Conservation (phyloP, 2,797 vertebrate species). For the Fringilla coelebs region DNA sequence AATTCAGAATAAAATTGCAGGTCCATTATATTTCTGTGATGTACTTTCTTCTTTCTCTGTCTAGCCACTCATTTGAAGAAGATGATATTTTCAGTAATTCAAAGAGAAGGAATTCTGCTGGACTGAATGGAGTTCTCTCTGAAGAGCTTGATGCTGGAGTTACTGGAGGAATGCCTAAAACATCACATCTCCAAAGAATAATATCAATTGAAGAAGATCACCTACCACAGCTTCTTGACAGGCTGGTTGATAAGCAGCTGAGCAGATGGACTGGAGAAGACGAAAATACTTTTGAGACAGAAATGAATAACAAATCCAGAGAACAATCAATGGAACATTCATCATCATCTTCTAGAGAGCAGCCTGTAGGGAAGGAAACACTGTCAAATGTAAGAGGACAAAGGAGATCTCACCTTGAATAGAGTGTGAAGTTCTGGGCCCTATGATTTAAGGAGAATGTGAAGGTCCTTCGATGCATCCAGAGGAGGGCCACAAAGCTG, state of each 20-base stretch:
- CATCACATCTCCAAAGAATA: constrained; percentile 82
- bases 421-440: not conserved
- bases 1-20: not conserved
- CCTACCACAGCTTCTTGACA: constrained; percentile 84
- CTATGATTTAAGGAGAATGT: not conserved
- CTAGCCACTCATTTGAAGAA: constrained; percentile 75
- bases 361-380: constrained; percentile 88
- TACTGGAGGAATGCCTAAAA: constrained; percentile 44
- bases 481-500: not conserved
- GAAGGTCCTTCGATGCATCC: not conserved
- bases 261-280: constrained; percentile 73
- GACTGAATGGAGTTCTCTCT: constrained; percentile 55
- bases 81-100: constrained; percentile 69
- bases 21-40: not conserved
- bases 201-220: constrained; percentile 96
- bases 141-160: constrained; percentile 26
- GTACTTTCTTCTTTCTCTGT: not conserved
- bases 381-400: constrained; percentile 74
- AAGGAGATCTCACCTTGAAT: not conserved
- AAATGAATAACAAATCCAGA: not conserved
- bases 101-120: constrained; percentile 63
- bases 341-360: constrained; percentile 77
- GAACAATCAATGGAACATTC: not conserved
- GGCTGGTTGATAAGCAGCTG: constrained; percentile 62
- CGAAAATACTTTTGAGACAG: constrained; percentile 12